These are phyloP conservation scores for Apostichopus parvimensis DNA, from an alignment of 35 echinoderm and acorn worm genomes.

Conservation along the genomic window DNA sequence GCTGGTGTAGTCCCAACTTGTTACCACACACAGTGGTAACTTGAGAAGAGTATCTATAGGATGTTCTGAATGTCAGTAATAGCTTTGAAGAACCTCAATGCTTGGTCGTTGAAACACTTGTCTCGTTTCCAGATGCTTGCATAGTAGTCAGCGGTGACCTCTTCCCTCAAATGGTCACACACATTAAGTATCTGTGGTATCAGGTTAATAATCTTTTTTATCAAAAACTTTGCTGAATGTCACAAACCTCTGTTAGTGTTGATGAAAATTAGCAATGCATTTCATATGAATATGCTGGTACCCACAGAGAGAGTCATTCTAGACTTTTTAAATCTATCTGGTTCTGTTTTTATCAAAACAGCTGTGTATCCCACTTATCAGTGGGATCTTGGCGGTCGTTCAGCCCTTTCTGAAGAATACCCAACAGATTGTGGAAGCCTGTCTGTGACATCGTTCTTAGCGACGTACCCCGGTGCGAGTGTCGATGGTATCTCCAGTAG, in stretches of 20 bases:
- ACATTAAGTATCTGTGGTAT: too few relatives aligned
- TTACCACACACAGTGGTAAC: too few relatives aligned
- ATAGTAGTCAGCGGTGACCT: too few relatives aligned
- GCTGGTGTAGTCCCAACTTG: too few relatives aligned
- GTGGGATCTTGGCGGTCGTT: constrained; percentile 45
- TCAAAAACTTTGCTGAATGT: background rate
- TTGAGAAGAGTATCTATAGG: background rate
- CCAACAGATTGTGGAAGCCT: constrained; percentile 33
- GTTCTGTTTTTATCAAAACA: background rate
- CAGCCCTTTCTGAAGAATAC: background rate
- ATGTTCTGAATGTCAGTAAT: too few relatives aligned
- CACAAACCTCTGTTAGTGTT: background rate
- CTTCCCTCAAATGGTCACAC: too few relatives aligned
- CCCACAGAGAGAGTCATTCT: too few relatives aligned
- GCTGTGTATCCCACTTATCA: constrained; percentile 22
- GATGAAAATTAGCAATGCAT: too few relatives aligned
- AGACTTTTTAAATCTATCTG: background rate
- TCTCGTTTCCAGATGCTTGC: too few relatives aligned
- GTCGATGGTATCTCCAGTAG: background rate
- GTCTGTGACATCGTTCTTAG: background rate
- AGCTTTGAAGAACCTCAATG: too few relatives aligned
- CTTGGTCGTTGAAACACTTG: too few relatives aligned
- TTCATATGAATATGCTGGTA: too few relatives aligned
- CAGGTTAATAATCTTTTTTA: background rate
- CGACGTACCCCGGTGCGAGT: background rate